Percentiles rank a stretch among this genome's conserved stretches.
These are phyloP conservation scores for Dynastes grantii DNA, from an alignment of 2,888 invertebrate species.

Conservation along the genomic window DNA sequence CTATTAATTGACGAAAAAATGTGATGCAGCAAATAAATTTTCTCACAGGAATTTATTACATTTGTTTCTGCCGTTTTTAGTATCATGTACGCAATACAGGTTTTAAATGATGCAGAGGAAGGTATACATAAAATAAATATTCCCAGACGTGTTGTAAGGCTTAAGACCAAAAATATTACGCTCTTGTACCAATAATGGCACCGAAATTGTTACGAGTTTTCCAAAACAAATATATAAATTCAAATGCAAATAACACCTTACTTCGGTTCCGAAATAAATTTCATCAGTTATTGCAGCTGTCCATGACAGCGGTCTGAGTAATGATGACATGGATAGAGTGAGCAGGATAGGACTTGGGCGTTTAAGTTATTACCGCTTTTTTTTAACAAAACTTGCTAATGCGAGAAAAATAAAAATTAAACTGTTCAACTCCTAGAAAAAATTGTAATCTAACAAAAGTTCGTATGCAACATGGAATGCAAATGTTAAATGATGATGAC, in stretches of 20 bases:
- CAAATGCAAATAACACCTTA: constrained; percentile 54
- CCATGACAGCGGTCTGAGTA: constrained; percentile 51
- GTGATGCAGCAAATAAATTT: constrained; percentile 1
- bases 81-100: constrained; percentile 2
- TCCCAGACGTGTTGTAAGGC: constrained; percentile 17
- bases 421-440: no score
- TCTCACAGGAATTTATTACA: constrained; percentile 12
- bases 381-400: not conserved
- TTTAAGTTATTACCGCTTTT: not conserved
- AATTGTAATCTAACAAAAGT: no score
- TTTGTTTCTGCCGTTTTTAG: not conserved
- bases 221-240: constrained; percentile 54
- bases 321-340: constrained; percentile 47
- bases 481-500: no score
- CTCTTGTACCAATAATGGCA: constrained; percentile 48
- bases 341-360: constrained; percentile 44
- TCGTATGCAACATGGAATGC: no score
- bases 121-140: constrained; percentile 35
- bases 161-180: constrained; percentile 39
- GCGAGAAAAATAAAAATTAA: no score
- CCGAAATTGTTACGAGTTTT: constrained; percentile 51
- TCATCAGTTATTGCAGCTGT: constrained; percentile 53
- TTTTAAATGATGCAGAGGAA: constrained; percentile 33
- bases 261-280: constrained; percentile 51
- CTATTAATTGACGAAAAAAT: not conserved